Evolutionary conservation across 1,140 invertebrate genomes (phyloP).

Genomic region (Eubasilissa regina): DNA sequence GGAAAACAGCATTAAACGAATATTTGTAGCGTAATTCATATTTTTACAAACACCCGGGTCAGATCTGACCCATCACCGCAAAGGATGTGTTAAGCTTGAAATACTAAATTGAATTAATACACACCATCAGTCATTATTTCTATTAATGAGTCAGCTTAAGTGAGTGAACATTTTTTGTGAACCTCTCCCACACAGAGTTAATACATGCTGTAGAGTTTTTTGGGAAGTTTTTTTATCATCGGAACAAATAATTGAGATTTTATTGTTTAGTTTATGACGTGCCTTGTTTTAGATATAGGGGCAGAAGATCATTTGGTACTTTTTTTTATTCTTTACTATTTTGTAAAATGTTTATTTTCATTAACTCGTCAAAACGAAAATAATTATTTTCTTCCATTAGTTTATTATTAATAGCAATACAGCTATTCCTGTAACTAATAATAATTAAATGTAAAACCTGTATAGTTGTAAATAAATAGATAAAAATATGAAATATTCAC

Average conservation of each 20-base stretch:
- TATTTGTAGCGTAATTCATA: too few relatives aligned
- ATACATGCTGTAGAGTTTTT: conserved; percentile 2
- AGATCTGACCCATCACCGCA: too few relatives aligned
- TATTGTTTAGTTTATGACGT: conserved; percentile 57
- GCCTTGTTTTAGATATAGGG: conserved; percentile 48
- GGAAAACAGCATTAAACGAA: too few relatives aligned
- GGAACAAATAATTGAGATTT: conserved; percentile 58
- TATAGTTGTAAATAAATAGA: too few relatives aligned
- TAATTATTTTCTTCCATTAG: neutral
- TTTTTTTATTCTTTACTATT: conserved; percentile 3
- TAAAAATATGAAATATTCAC: too few relatives aligned
- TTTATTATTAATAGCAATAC: neutral
- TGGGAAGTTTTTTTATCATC: conserved; percentile 33
- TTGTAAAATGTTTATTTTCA: neutral
- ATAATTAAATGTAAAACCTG: too few relatives aligned
- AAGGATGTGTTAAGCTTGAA: too few relatives aligned
- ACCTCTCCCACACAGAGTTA: conserved; percentile 14
- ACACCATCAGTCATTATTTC: too few relatives aligned
- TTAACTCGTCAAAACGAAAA: neutral
- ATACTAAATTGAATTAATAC: too few relatives aligned
- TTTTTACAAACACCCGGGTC: too few relatives aligned
- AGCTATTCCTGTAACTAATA: too few relatives aligned
- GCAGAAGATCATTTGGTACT: conserved; percentile 26
- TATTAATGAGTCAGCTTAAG: too few relatives aligned
- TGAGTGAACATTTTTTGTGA: conserved; percentile 1